Evolutionary conservation across 1,140 invertebrate species (phyloP).

Genomic region (Sogatella furcifera): DNA sequence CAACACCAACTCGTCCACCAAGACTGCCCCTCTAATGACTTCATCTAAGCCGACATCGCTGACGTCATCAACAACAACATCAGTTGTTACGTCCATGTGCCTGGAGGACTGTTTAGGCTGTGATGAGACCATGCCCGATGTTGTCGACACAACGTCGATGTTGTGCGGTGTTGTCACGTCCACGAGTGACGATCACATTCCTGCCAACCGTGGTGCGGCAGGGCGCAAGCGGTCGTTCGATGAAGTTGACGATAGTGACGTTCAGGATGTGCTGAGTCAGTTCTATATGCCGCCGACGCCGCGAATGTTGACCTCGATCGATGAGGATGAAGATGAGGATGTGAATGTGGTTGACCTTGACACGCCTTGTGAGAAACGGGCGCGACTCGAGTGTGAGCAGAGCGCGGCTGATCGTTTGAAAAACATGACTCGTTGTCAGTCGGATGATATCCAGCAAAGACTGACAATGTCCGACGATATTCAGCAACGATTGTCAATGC

Average conservation of each 20-base stretch:
- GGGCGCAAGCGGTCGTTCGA: constrained; percentile 37
- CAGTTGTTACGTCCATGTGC: constrained; percentile 29
- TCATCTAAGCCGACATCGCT: constrained; percentile 26
- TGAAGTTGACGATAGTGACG: constrained; percentile 42
- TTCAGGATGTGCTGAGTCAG: constrained; percentile 50
- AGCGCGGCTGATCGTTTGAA: constrained; percentile 20
- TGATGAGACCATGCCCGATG: constrained; percentile 18
- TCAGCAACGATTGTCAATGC: not conserved
- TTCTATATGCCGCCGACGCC: constrained; percentile 61
- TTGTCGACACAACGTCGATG: constrained; percentile 28
- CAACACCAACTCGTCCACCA: constrained; percentile 26
- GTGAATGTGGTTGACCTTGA: constrained; percentile 26
- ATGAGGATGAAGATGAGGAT: constrained; percentile 40
- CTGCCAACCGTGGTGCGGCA: constrained; percentile 29
- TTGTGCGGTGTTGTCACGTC: constrained; percentile 4
- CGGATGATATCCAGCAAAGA: not conserved
- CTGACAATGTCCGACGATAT: constrained; percentile 2
- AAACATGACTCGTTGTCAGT: not conserved
- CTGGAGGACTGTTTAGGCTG: constrained; percentile 24
- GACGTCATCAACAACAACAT: constrained; percentile 25
- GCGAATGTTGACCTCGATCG: constrained; percentile 51
- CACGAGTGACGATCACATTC: constrained; percentile 24
- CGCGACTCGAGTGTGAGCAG: constrained; percentile 13
- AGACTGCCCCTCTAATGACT: constrained; percentile 29
- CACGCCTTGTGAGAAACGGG: constrained; percentile 15